phyloP scores from a whole-genome alignment of 2,113 vertebrate species.

The Petrocephalus microphthalmus region DNA sequence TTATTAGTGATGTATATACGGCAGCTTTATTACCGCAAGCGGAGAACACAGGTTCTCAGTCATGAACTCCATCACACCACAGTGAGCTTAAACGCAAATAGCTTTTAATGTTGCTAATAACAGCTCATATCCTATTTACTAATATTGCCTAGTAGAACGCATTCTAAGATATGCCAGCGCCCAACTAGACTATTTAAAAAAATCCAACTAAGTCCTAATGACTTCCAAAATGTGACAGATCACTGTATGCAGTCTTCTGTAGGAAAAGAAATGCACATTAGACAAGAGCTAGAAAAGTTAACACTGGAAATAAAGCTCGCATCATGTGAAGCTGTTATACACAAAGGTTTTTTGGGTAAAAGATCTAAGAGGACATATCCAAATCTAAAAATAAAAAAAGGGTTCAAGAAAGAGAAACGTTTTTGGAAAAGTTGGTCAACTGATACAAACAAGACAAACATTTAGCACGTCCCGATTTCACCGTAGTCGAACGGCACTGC shows the following conservation, averaged over 20 bases:
- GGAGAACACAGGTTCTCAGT: neutral
- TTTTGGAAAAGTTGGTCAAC: slow-evolving; percentile 14
- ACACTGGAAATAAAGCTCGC: slow-evolving; percentile 14
- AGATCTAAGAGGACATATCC: slow-evolving; percentile 8
- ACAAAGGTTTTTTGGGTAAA: slow-evolving; percentile 13
- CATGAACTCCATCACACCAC: neutral
- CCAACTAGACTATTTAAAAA: neutral
- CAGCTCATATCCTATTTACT: neutral
- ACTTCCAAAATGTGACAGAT: neutral
- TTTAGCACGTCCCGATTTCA: slow-evolving; percentile 29
- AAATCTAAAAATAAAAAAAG: neutral
- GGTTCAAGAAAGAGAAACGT: neutral
- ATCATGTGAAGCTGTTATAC: slow-evolving; percentile 6
- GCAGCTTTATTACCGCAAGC: neutral
- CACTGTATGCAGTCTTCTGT: slow-evolving; percentile 16
- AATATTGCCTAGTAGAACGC: neutral
- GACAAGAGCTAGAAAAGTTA: neutral
- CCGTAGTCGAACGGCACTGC: slow-evolving; percentile 25
- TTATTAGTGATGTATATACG: neutral
- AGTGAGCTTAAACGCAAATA: slow-evolving; percentile 10
- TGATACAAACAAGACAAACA: slow-evolving; percentile 25
- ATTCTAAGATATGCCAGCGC: neutral
- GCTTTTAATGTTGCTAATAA: slow-evolving; percentile 1
- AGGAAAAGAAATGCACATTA: slow-evolving; percentile 3
- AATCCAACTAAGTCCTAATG: neutral